Evolutionary conservation across 2,797 vertebrate genomes (phyloP).

Genomic region (Poecilia velifera): DNA sequence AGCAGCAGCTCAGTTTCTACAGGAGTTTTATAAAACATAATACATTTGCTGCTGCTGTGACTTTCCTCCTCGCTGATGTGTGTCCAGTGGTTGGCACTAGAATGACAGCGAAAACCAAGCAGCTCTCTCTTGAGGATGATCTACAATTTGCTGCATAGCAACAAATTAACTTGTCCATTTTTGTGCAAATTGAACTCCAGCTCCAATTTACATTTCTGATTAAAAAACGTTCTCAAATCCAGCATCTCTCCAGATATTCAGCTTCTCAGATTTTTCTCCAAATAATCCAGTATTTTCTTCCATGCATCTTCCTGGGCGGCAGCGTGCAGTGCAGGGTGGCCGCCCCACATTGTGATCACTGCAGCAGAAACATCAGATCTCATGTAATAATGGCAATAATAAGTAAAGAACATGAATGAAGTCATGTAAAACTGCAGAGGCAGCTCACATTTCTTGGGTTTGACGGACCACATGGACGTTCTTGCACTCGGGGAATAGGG

Average conservation of each 20-base stretch:
- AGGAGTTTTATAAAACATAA: background rate
- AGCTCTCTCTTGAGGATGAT: conserved; percentile 7
- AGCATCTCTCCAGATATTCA: conserved; percentile 16
- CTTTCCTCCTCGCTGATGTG: background rate
- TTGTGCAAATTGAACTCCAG: background rate
- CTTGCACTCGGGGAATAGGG: conserved; percentile 75
- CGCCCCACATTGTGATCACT: conserved; percentile 80
- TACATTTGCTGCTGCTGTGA: background rate
- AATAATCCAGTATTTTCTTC: conserved; percentile 78
- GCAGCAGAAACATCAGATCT: conserved; percentile 2
- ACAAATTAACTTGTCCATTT: background rate
- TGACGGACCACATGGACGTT: conserved; percentile 53
- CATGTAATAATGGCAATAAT: background rate
- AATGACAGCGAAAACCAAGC: background rate
- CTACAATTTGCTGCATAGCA: background rate
- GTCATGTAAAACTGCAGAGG: background rate
- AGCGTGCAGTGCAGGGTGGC: conserved; percentile 80
- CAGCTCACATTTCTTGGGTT: conserved; percentile 65
- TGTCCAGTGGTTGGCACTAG: background rate
- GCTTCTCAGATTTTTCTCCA: conserved; percentile 60
- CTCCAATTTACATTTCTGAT: background rate
- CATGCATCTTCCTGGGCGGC: conserved; percentile 86
- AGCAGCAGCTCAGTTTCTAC: background rate
- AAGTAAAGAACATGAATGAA: background rate
- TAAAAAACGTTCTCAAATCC: background rate